Evolutionary conservation across 2,888 invertebrate genomes (phyloP), one percentile per base, ranked within the genome.

Genomic region (Lapara coniferarum): DNA sequence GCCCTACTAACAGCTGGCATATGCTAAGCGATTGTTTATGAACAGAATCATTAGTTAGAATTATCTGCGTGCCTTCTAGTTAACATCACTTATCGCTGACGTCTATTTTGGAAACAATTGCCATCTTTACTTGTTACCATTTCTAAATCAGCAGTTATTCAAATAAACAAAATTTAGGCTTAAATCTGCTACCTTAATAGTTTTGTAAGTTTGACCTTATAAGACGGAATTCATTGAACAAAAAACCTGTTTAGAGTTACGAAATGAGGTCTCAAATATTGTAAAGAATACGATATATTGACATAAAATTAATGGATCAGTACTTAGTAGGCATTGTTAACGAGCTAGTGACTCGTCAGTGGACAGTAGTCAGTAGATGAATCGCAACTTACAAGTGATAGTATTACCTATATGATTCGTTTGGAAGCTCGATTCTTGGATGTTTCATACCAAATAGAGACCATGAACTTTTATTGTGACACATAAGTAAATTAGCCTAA

Each of bases 1-100:
- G 46, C 59, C 59, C 59, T 59, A 46, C 16, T 46, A 59, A 59
- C 46, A 46, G 25, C 25, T 25, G 44, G 44, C 16, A 46, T 44
- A n/a, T 10, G n/a, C 59, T 63, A 63, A 63, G 49, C 49, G 63
- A 63, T 63, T 63, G 63, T 63, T 63, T 63, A 63, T 63, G 63
- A 49, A 63, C 19, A 19, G 19, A 49, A 46, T 63, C 63, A 49
- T 63, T 63, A 63, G 46, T 55, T 55, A 55, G 53, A 53, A 19
- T 55, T 19, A 19, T 49, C 46, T 46, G n/a, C 49, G 16, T 49
- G 46, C 63, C 46, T 49, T 46, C 63, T 13, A 63, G 63, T 63
- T 63, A 49, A 16, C 49, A 63, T 49, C 63, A 63, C 63, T 49
- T 63, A 63, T 19, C 55, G 10, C 49, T 63, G 12, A 46, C 49